Base-by-base conservation (phyloP, 1,140 invertebrate genomes). In the Drosophila azteca region DNA sequence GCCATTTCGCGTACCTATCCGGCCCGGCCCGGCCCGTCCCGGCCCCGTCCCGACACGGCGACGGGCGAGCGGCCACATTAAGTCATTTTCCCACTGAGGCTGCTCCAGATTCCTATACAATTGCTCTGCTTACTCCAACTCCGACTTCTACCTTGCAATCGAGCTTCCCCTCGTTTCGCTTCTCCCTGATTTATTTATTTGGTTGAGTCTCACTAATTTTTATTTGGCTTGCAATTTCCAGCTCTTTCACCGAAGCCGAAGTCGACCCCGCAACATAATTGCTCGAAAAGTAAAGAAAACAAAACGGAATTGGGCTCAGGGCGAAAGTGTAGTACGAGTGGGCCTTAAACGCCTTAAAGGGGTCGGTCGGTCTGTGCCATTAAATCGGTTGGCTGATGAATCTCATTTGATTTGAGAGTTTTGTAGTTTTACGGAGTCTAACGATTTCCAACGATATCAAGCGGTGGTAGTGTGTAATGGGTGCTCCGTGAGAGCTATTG, bases 61-160 rank as follows among this genome's bases (percentile, higher is more conserved):
- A 24, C 35, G 22, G 29, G 11, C 24, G 51, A n/a, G 9, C n/a
- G 31, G n/a, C 46, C 46, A 54, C 77, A 82, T 87, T 87, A 88
- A 88, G 82, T 83, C 62, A 88, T 88, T 87, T 87, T 87, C 83
- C 55, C 83, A 82, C 75, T 88, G 68, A 77, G 70, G 71, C 62
- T 88, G 82, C 83, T 88, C 82, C 75, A 88, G 73, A 87, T 87
- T 83, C 83, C 61, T 83, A 79, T 57, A 88, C 83, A 88, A 87
- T 77, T 79, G 74, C 79, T 64, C 49, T 50, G 67, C 71, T 62
- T 69, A 67, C 48, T 62, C 11, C 35, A 11, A 13, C 35, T 63
- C 35, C 35, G 11, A 39, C 3, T 13, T 1, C 46, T 11, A 29
- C 41, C 55, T 20, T 8, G 9, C 26, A 26, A 24, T 54, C 51